phyloP scores from a whole-genome alignment of 2,888 invertebrate species.

The Pristionchus maxplancki region DNA sequence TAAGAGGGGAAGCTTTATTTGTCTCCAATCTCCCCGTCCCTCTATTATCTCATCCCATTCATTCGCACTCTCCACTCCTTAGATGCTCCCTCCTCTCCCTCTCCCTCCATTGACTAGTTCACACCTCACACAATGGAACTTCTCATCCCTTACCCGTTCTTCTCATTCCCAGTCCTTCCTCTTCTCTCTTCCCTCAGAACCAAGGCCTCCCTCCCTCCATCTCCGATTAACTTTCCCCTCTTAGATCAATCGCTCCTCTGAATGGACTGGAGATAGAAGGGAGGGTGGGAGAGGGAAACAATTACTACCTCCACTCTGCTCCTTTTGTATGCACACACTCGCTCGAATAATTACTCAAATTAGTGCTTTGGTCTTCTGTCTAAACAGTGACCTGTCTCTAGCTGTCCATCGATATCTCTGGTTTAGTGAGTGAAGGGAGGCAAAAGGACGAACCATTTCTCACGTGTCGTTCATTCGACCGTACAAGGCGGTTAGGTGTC shows the following conservation, averaged over 20 bases:
- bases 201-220: neutral
- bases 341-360: conserved; percentile 47
- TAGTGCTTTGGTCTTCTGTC: conserved; percentile 34
- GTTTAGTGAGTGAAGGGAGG: neutral
- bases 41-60: conserved; percentile 46
- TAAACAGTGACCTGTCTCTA: conserved; percentile 46
- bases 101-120: conserved; percentile 22
- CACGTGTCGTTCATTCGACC: conserved; percentile 27
- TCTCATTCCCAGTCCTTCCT: conserved; percentile 18
- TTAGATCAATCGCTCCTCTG: conserved; percentile 44
- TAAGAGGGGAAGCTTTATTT: conserved; percentile 45
- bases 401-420: conserved; percentile 34
- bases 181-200: conserved; percentile 10
- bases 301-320: conserved; percentile 26
- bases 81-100: conserved; percentile 27
- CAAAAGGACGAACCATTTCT: conserved; percentile 32
- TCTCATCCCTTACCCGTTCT: conserved; percentile 39
- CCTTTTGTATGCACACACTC: conserved; percentile 44
- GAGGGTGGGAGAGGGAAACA: conserved; percentile 34
- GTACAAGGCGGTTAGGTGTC: conserved; percentile 41
- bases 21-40: conserved; percentile 34
- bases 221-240: neutral
- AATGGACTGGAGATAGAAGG: conserved; percentile 8
- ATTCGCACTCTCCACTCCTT: conserved; percentile 38
- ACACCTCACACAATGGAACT: conserved; percentile 41